Conservation (phyloP, 1,140 invertebrate genomes). For the Pseudachorutes palmiensis region DNA sequence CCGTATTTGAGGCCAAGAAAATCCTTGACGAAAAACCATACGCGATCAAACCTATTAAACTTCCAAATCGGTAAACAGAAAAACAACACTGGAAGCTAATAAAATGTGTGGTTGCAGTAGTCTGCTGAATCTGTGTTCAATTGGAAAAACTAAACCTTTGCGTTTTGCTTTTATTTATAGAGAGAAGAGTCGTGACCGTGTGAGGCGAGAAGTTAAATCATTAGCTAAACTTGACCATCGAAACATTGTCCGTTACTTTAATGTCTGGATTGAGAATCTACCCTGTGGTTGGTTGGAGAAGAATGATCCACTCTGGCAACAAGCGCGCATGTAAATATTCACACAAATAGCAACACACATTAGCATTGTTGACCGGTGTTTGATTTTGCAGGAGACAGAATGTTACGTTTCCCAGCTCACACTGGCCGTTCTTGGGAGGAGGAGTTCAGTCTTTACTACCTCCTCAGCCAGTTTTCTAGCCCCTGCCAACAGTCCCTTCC, state of each 20-base stretch:
- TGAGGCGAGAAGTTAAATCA: constrained; percentile 87
- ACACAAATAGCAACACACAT: no score
- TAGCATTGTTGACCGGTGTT: no score
- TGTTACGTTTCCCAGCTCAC: no score
- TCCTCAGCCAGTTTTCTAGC: no score
- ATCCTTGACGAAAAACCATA: constrained; percentile 91
- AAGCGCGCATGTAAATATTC: no score
- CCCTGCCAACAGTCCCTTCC: no score
- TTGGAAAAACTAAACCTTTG: constrained; percentile 5
- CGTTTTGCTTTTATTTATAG: constrained; percentile 44
- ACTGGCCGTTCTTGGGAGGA: no score
- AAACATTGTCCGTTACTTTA: constrained; percentile 90
- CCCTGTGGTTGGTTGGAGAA: constrained; percentile 77
- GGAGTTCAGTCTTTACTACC: no score
- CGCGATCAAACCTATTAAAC: constrained; percentile 86
- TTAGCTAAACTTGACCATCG: constrained; percentile 88
- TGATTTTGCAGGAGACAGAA: no score
- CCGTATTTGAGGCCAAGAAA: constrained; percentile 92
- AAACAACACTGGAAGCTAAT: background rate
- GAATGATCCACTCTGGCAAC: constrained; percentile 61
- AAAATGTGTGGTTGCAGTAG: background rate
- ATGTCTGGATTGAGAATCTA: constrained; percentile 86
- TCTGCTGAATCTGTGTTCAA: background rate
- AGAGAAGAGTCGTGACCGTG: constrained; percentile 66
- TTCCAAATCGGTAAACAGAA: constrained; percentile 65